A percentile compares a stretch with the other conserved stretches of the same genome.
These are phyloP conservation scores for Pandion haliaetus DNA, from an alignment of 2,113 vertebrate genomes.

Conservation along the genomic window DNA sequence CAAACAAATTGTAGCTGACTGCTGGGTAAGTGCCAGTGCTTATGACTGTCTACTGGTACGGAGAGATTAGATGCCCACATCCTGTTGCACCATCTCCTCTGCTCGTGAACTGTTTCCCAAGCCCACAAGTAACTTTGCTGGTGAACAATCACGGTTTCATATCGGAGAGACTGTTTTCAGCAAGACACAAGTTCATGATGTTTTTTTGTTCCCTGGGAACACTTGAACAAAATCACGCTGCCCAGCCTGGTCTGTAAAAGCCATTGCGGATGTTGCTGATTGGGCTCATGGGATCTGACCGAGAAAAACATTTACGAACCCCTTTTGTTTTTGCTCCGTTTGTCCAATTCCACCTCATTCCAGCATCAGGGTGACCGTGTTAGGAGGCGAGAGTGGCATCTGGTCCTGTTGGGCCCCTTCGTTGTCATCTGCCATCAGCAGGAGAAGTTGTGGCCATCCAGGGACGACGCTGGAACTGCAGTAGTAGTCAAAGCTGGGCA, in stretches of 20 bases:
- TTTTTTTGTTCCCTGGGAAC: conserved; percentile 19
- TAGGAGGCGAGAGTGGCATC: background rate
- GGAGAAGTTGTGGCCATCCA: background rate
- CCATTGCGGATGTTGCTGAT: background rate
- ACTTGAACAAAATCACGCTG: background rate
- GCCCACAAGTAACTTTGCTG: background rate
- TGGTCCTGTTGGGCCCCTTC: accelerated
- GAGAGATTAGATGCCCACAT: conserved; percentile 21
- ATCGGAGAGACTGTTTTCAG: background rate
- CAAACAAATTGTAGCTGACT: conserved; percentile 15
- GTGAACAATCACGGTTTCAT: background rate
- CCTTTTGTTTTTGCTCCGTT: background rate
- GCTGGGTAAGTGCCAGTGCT: background rate
- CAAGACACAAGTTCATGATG: background rate
- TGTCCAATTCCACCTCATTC: background rate
- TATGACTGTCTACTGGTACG: background rate
- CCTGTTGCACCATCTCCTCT: conserved; percentile 9
- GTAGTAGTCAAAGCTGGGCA: background rate
- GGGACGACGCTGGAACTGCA: background rate
- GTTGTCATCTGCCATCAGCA: accelerated
- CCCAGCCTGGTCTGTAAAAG: conserved; percentile 1
- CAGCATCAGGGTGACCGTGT: background rate
- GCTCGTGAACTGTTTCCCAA: background rate
- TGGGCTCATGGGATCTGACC: background rate
- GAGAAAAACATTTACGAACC: background rate